Evolutionary conservation across 2,113 vertebrate species (phyloP).

Genomic region (Ceyx melanurus): DNA sequence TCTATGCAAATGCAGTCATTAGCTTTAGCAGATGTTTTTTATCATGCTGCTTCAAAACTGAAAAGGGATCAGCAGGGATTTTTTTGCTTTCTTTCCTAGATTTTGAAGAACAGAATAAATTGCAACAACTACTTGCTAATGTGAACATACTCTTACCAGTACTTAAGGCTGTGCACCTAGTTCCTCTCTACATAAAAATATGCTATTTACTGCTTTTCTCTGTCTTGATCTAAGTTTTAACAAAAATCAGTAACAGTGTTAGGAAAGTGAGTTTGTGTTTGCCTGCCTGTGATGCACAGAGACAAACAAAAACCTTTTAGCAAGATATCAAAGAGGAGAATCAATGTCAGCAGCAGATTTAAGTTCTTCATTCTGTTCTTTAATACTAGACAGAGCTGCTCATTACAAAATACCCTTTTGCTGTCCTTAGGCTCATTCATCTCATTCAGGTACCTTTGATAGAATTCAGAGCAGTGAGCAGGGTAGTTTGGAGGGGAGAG

Average conservation of each 20-base stretch:
- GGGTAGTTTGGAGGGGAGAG: not conserved
- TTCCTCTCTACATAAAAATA: not conserved
- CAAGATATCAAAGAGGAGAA: not conserved
- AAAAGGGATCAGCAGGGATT: not conserved
- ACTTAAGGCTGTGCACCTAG: not conserved
- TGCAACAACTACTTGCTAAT: not conserved
- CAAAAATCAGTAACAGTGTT: not conserved
- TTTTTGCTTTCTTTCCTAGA: not conserved
- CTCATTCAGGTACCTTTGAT: fast-evolving
- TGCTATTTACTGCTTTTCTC: not conserved
- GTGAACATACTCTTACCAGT: not conserved
- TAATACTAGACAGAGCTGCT: not conserved
- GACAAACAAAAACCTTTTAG: not conserved
- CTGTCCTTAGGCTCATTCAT: not conserved
- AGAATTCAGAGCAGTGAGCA: not conserved
- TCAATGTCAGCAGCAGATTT: not conserved
- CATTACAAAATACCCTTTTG: not conserved
- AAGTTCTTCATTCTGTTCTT: not conserved
- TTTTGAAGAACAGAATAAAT: not conserved
- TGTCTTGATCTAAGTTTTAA: not conserved
- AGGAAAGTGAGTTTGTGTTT: not conserved
- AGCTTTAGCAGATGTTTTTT: slow-evolving; percentile 57
- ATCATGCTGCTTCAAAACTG: slow-evolving; percentile 18
- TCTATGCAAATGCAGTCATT: slow-evolving; percentile 57
- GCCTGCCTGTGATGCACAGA: not conserved